Evolutionary conservation across 2,797 vertebrate species (phyloP).

Genomic region (Sarcoramphus papa): DNA sequence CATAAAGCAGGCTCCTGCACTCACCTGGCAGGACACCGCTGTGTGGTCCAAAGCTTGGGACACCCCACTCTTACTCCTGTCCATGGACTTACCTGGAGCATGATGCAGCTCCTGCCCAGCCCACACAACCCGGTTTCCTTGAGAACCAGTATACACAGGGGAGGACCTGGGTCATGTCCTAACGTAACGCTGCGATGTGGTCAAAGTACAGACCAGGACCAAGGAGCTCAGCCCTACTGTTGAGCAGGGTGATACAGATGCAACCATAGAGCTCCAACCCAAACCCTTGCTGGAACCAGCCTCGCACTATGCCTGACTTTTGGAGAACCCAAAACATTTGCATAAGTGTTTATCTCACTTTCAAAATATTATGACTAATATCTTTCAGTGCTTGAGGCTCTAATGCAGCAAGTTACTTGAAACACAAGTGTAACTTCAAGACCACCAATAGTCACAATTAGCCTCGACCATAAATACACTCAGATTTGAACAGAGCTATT

Average conservation of each 20-base stretch:
- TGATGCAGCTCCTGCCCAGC: neutral
- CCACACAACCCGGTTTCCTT: neutral
- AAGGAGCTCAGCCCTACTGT: neutral
- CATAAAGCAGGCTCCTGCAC: neutral
- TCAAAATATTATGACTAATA: conserved; percentile 58
- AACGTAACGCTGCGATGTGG: rapidly evolving
- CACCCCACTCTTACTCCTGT: neutral
- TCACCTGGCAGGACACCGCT: neutral
- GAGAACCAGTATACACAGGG: neutral
- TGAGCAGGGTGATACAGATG: neutral
- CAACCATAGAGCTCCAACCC: neutral
- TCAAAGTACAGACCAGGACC: neutral
- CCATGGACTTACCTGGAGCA: neutral
- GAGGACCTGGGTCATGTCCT: neutral
- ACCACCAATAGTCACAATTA: conserved; percentile 29
- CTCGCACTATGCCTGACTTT: neutral
- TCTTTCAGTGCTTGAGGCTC: neutral
- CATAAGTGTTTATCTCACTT: conserved; percentile 36
- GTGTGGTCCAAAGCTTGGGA: neutral
- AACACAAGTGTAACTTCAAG: neutral
- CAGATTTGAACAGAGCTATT: neutral
- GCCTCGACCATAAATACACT: neutral
- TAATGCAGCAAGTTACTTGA: neutral
- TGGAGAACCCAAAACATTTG: conserved; percentile 2
- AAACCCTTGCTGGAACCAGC: neutral